A percentile compares a stretch with the other conserved stretches of the same genome.
Evolutionary conservation across 2,888 invertebrate species (phyloP).

Genomic region (Diachrysia chrysitis): DNA sequence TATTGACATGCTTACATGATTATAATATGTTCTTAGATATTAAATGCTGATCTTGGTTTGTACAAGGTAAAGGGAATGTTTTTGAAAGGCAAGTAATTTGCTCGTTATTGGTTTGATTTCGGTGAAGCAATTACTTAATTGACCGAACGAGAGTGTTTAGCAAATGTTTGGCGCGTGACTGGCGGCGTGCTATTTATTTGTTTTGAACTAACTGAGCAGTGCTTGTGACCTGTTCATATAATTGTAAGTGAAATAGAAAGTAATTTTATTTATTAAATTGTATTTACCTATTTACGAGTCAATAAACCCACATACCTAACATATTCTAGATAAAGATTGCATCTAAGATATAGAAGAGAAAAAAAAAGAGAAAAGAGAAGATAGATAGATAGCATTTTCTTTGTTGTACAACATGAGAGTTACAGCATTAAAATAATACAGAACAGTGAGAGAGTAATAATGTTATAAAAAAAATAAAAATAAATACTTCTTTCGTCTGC

Average conservation of each 20-base stretch:
- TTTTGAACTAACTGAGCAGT: not conserved
- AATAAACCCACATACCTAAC: too few relatives aligned
- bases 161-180: slow-evolving; percentile 7
- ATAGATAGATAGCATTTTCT: too few relatives aligned
- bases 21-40: slow-evolving; percentile 14
- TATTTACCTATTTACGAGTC: not conserved
- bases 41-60: slow-evolving; percentile 25
- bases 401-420: too few relatives aligned
- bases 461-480: too few relatives aligned
- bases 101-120: slow-evolving; percentile 30
- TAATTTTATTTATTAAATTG: not conserved
- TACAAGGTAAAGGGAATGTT: slow-evolving; percentile 20
- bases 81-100: slow-evolving; percentile 19
- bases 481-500: too few relatives aligned
- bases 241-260: not conserved
- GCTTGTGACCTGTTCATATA: not conserved
- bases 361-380: too few relatives aligned
- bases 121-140: slow-evolving; percentile 33
- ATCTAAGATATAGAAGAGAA: too few relatives aligned
- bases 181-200: slow-evolving; percentile 2
- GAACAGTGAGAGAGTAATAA: too few relatives aligned
- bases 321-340: too few relatives aligned
- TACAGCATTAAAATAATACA: too few relatives aligned
- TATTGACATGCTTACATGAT: slow-evolving; percentile 7
- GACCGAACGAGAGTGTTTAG: slow-evolving; percentile 15